phyloP scores from a whole-genome alignment of 2,113 vertebrate genomes.

The Erpornis zantholeuca region DNA sequence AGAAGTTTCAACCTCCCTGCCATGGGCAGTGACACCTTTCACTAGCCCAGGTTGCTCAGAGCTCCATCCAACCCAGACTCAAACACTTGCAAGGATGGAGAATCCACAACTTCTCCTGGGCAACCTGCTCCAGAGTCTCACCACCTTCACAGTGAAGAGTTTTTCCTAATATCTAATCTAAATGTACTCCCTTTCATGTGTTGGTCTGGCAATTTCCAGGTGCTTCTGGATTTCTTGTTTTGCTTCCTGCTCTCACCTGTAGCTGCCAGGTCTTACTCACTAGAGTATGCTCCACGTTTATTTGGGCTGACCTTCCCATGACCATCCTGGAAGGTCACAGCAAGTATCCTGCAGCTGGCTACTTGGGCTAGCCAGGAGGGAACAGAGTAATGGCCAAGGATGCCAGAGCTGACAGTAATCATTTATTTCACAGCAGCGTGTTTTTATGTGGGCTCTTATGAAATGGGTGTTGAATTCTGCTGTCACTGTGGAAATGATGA shows the following conservation, averaged over 20 bases:
- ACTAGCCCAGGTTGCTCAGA: background rate
- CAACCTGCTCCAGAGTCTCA: background rate
- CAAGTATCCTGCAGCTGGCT: background rate
- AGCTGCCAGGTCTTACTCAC: background rate
- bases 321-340: background rate
- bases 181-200: background rate
- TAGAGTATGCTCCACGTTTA: fast-evolving
- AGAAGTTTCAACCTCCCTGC: background rate
- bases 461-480: background rate
- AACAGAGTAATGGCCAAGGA: background rate
- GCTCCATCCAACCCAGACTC: background rate
- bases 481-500: background rate
- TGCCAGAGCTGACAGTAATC: background rate
- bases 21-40: background rate
- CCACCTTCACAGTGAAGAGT: fast-evolving
- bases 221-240: background rate
- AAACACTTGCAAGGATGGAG: background rate
- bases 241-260: background rate
- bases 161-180: background rate
- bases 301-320: background rate
- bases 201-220: background rate
- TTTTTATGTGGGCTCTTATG: background rate
- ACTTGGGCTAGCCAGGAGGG: background rate
- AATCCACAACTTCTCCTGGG: background rate
- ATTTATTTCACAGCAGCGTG: background rate